Evolutionary conservation across 2,888 invertebrate species (phyloP).

Genomic region (Koerneria pararmatus): DNA sequence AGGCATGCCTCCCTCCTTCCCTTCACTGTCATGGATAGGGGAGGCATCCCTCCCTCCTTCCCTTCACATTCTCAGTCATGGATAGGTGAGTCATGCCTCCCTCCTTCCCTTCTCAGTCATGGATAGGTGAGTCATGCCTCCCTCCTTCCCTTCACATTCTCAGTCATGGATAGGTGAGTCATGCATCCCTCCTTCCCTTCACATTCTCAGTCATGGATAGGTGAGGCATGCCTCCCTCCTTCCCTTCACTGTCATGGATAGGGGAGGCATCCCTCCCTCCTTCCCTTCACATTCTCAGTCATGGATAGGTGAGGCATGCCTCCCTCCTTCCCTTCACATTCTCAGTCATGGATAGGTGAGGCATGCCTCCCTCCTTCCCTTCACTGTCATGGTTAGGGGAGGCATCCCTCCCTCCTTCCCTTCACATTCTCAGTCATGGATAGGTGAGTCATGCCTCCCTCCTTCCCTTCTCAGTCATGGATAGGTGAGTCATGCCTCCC

Average conservation of each 20-base stretch:
- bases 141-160: background rate
- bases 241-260: constrained; percentile 82
- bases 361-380: too few relatives aligned
- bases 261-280: constrained; percentile 49
- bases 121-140: constrained; percentile 62
- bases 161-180: constrained; percentile 73
- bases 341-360: background rate
- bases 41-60: background rate
- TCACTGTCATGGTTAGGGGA: constrained; percentile 75
- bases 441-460: too few relatives aligned
- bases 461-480: too few relatives aligned
- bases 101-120: too few relatives aligned
- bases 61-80: background rate
- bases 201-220: background rate
- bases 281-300: constrained; percentile 64
- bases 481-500: constrained; percentile 60
- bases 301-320: constrained; percentile 68
- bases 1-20: too few relatives aligned
- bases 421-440: background rate
- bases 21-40: constrained; percentile 78
- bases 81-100: too few relatives aligned
- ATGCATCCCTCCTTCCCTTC: background rate
- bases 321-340: background rate
- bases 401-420: background rate
- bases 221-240: too few relatives aligned